Evolutionary conservation across 2,888 invertebrate species (phyloP).

Genomic region (Ypsolopha sequella): DNA sequence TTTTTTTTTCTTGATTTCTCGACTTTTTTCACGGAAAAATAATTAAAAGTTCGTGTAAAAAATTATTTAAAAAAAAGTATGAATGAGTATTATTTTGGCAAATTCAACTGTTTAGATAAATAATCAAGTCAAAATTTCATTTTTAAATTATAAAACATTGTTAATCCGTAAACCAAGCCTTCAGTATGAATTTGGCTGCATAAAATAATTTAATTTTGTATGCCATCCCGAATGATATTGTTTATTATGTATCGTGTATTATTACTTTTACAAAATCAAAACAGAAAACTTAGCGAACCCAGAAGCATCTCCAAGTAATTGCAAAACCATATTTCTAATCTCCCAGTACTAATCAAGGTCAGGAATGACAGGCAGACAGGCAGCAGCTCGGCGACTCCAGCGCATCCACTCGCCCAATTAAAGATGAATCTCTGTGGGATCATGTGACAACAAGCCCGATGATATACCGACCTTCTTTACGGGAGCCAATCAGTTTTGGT

Average conservation of each 20-base stretch:
- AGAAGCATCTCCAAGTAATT: not conserved
- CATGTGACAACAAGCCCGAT: slow-evolving; percentile 59
- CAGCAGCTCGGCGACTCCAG: not conserved
- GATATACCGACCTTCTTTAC: slow-evolving; percentile 38
- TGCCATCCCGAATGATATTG: not conserved
- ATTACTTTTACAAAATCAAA: not conserved
- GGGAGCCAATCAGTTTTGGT: slow-evolving; percentile 26
- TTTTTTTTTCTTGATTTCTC: no score
- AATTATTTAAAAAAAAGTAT: no score
- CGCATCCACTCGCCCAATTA: slow-evolving; percentile 43
- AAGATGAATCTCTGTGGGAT: slow-evolving; percentile 60
- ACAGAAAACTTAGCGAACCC: no score
- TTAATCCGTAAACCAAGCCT: no score
- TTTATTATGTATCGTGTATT: not conserved
- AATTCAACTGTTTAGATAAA: no score
- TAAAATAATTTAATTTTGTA: not conserved
- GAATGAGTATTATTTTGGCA: no score
- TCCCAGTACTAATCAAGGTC: slow-evolving; percentile 28
- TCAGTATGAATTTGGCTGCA: no score
- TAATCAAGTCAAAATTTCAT: no score
- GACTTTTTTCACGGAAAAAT: no score
- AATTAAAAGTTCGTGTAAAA: no score
- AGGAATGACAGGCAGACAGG: slow-evolving; percentile 13
- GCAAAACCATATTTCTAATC: not conserved
- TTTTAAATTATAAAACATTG: no score